Base-by-base conservation (phyloP, 2,797 vertebrate genomes). In the Morelia viridis region DNA sequence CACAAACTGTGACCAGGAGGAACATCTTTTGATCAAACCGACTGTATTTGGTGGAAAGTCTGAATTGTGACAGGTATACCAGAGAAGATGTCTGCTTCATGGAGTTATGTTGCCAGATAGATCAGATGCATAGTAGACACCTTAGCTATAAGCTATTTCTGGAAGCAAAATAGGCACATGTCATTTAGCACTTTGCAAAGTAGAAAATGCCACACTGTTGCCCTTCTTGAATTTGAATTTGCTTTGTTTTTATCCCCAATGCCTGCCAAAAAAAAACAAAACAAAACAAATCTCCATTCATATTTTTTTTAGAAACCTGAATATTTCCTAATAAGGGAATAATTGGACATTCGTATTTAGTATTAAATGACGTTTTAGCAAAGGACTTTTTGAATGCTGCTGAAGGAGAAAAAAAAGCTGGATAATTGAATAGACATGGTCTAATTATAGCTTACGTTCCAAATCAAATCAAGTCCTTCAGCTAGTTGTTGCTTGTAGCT, bases 161-260 rank as follows among this genome's bases (percentile, higher is more conserved):
- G 87, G 84, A 64, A 58, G 1, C 13, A 85, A 93, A 92, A 28
- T 71, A 83, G 4, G 24, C 91, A 28, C 17, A 93, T 28, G 91
- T 85, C 1, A 87, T 35, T 28, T 68, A 53, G 64, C 91, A 1
- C 0, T 61, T 90, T 95, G 89, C 22, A 89, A 0, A 92, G 85
- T 7, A 0, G 35, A 86, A 86, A 60, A 88, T 56, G 89, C 65
- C 71, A 17, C 90, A 46, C 22, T 15, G 61, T 41, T 90, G 80
- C 94, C 83, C 83, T 96, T 95, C 93, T 93, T 91, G 90, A 94
- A 94, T 93, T 89, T 93, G 94, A 94, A 96, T 94, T 80, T 93
- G 88, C 90, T 95, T 94, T 94, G 94, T 95, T 35, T 71, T n/a
- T 13, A 15, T 31, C 65, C 15, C 65, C 65, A 65, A 31, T 68